Conservation (phyloP, 2,113 vertebrate genomes). For the Microtus oregoni region DNA sequence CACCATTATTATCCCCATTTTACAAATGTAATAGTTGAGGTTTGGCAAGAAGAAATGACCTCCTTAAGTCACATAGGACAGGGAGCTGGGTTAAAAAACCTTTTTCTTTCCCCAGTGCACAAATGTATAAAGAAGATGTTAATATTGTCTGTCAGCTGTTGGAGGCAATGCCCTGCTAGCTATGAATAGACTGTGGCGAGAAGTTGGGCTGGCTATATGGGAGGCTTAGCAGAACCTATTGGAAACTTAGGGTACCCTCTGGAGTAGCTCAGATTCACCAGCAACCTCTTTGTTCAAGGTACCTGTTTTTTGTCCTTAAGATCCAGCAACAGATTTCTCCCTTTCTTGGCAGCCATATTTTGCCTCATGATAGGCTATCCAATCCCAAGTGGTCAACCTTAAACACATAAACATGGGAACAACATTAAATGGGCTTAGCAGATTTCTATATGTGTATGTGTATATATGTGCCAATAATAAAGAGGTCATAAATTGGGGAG, state of each 20-base stretch:
- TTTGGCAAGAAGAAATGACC: background rate
- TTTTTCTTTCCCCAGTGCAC: slow-evolving; percentile 36
- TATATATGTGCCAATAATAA: background rate
- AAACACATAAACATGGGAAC: background rate
- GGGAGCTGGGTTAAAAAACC: background rate
- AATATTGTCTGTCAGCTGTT: slow-evolving; percentile 32
- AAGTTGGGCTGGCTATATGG: background rate
- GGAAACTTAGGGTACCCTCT: background rate
- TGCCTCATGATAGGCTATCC: background rate
- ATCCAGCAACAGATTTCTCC: background rate
- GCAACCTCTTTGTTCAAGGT: slow-evolving; percentile 17
- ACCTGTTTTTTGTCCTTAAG: slow-evolving; percentile 20
- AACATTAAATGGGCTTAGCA: background rate
- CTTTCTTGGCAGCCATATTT: background rate
- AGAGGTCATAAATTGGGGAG: background rate
- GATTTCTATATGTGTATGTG: background rate
- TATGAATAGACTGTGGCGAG: slow-evolving; percentile 1
- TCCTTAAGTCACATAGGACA: background rate
- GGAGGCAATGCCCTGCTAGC: slow-evolving; percentile 4
- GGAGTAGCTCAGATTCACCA: background rate
- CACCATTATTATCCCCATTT: slow-evolving; percentile 29
- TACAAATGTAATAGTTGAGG: slow-evolving; percentile 35
- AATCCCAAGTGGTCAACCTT: background rate
- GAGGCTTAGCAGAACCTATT: background rate
- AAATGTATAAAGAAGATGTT: slow-evolving; percentile 43